Conservation (phyloP, 2,113 vertebrate genomes). For the Cyanoliseus patagonus region DNA sequence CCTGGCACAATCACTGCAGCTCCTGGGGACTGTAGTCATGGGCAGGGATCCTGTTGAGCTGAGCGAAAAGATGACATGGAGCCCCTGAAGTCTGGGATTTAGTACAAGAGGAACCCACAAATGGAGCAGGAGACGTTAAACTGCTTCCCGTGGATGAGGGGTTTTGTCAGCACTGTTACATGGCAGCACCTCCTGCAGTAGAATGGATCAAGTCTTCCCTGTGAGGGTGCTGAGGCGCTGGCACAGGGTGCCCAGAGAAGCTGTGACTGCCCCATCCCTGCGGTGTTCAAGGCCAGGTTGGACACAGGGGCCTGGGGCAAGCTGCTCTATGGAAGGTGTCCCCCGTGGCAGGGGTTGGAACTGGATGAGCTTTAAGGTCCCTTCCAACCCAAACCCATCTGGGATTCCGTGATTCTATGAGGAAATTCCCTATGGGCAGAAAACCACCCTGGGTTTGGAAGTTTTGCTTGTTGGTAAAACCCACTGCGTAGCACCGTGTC, state of each 20-base stretch:
- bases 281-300: not conserved
- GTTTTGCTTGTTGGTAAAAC: not conserved
- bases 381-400: not conserved
- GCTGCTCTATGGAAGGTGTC: not conserved
- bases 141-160: not conserved
- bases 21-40: fast-evolving
- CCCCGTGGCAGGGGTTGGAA: not conserved
- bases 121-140: not conserved
- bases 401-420: not conserved
- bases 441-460: not conserved
- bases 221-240: not conserved
- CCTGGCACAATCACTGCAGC: not conserved
- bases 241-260: not conserved
- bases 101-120: not conserved
- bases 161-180: not conserved
- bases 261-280: not conserved
- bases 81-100: not conserved
- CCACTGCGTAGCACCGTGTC: fast-evolving
- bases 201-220: not conserved
- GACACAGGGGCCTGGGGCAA: not conserved
- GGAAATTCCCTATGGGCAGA: not conserved
- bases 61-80: not conserved
- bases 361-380: not conserved
- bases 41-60: not conserved
- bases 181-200: fast-evolving